phyloP scores from a whole-genome alignment of 2,888 invertebrate species.

The Drosophila maculinotata region DNA sequence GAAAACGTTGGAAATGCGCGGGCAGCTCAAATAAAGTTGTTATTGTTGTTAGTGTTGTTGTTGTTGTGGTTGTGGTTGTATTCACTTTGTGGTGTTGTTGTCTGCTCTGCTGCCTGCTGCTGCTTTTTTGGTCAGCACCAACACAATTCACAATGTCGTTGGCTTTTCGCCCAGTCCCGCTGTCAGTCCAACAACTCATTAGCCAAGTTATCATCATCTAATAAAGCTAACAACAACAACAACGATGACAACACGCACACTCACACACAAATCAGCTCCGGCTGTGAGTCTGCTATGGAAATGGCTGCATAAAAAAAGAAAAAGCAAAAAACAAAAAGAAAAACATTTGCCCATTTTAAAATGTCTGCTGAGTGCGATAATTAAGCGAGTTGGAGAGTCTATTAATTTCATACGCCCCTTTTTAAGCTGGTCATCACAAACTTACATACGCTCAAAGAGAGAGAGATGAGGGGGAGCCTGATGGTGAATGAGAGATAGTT shows the following conservation, averaged over 20 bases:
- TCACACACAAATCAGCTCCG: constrained; percentile 22
- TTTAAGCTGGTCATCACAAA: constrained; percentile 43
- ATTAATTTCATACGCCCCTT: constrained; percentile 77
- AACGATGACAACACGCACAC: constrained; percentile 45
- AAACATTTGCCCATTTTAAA: constrained; percentile 71
- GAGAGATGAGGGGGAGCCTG: too few species aligned
- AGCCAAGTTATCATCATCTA: constrained; percentile 78
- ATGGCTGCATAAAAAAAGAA: constrained; percentile 27
- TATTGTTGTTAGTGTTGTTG: constrained; percentile 8
- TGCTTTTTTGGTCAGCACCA: constrained; percentile 56
- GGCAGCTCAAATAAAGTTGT: constrained; percentile 58
- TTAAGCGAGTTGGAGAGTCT: constrained; percentile 71
- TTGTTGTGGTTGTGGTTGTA: constrained; percentile 28
- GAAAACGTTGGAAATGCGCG: constrained; percentile 72
- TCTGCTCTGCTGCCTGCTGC: constrained; percentile 7
- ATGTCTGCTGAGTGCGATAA: constrained; percentile 65
- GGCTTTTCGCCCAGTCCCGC: constrained; percentile 58
- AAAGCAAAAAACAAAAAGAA: constrained; percentile 16
- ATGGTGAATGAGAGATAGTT: constrained; percentile 25
- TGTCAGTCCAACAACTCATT: constrained; percentile 68
- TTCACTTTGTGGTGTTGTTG: constrained; percentile 26
- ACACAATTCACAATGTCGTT: constrained; percentile 63
- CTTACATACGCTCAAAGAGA: too few species aligned
- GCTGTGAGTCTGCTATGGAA: constrained; percentile 27
- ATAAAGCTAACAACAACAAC: constrained; percentile 56